Evolutionary conservation across 2,797 vertebrate species (phyloP).

Genomic region (Uromys caudimaculatus): DNA sequence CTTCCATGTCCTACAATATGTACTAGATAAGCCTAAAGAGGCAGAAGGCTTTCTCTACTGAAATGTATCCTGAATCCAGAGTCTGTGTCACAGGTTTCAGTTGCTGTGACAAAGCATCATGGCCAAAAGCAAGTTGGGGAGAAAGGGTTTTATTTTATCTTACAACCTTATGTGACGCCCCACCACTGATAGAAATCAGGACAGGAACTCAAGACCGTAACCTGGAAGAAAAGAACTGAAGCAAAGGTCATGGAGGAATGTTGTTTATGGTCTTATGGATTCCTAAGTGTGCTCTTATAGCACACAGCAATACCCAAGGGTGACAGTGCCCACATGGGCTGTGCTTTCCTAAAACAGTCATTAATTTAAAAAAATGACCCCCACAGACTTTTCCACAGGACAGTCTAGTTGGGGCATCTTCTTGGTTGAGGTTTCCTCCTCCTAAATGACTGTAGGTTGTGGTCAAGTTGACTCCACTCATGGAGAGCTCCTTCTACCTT

Average conservation of each 20-base stretch:
- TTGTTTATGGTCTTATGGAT: neutral
- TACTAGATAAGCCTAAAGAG: neutral
- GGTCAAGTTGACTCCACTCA: neutral
- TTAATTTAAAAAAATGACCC: neutral
- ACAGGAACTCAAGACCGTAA: neutral
- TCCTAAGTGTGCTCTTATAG: neutral
- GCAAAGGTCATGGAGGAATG: neutral
- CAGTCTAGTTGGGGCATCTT: neutral
- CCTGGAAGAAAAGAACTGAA: neutral
- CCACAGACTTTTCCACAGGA: neutral
- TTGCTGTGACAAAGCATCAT: neutral
- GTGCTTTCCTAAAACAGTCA: neutral
- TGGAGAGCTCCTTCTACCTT: neutral
- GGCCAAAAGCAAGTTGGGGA: neutral
- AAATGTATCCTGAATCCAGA: neutral
- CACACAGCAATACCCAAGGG: neutral
- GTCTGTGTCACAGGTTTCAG: neutral
- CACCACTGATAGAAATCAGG: neutral
- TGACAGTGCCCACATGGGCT: neutral
- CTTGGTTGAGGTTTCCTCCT: neutral
- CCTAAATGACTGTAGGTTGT: neutral
- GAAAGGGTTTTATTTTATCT: neutral
- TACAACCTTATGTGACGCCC: neutral
- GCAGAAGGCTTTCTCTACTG: neutral
- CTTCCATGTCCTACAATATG: neutral